phyloP scores from a whole-genome alignment of 1,140 invertebrate species.

The Drosophila subobscura region DNA sequence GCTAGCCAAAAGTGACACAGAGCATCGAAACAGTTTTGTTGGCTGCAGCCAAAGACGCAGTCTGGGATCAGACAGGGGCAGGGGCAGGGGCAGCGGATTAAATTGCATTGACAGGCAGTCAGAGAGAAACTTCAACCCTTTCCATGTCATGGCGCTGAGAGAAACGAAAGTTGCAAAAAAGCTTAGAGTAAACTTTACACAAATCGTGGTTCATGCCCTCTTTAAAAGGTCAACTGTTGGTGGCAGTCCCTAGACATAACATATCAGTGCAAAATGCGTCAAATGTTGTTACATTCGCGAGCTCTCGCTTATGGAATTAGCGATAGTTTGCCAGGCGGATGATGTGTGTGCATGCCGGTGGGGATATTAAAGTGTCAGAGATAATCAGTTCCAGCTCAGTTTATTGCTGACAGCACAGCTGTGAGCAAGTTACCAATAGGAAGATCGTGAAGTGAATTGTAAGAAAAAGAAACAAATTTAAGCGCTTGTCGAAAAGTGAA shows the following conservation, averaged over 20 bases:
- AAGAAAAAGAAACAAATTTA: no score
- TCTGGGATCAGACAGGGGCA: background rate
- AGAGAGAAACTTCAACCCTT: conserved; percentile 16
- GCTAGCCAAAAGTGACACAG: conserved; percentile 57
- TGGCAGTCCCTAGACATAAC: conserved; percentile 10
- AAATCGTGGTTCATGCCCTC: conserved; percentile 4
- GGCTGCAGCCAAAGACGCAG: conserved; percentile 11
- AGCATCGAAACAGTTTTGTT: conserved; percentile 22
- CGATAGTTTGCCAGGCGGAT: conserved; percentile 25
- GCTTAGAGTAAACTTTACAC: conserved; percentile 32
- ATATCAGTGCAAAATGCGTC: conserved; percentile 34
- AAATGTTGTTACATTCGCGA: conserved; percentile 9
- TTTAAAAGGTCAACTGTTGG: conserved; percentile 31
- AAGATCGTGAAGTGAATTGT: no score
- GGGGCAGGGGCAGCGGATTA: background rate
- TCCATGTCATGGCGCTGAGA: conserved; percentile 33
- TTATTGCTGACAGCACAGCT: conserved; percentile 8
- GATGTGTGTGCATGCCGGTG: background rate
- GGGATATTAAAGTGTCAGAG: background rate
- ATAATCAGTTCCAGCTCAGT: conserved; percentile 24
- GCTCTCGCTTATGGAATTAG: conserved; percentile 54
- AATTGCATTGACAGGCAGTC: conserved; percentile 51
- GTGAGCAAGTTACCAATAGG: conserved; percentile 11
- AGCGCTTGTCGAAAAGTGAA: background rate
- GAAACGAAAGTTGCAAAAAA: conserved; percentile 41